Evolutionary conservation across 2,113 vertebrate genomes (phyloP).

Genomic region (Mus pahari): DNA sequence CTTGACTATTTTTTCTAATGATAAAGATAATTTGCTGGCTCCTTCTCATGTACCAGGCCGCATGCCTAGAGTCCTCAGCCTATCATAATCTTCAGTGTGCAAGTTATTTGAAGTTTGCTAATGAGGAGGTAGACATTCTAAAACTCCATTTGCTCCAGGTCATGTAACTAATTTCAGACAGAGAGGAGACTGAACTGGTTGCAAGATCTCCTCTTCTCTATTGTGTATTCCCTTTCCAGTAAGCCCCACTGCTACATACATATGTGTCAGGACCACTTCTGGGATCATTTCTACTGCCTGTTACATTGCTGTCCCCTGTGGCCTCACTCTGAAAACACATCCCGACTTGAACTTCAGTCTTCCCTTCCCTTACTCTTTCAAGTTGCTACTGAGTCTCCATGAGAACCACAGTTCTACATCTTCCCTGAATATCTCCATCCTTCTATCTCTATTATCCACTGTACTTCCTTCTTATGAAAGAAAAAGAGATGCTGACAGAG

Average conservation of each 20-base stretch:
- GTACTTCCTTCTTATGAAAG: background rate
- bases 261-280: too few relatives aligned
- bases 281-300: background rate
- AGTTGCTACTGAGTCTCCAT: background rate
- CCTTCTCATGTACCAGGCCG: background rate
- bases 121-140: background rate
- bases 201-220: background rate
- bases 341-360: background rate
- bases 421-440: background rate
- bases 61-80: background rate
- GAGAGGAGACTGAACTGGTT: background rate
- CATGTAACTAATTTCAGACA: background rate
- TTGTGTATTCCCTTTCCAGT: background rate
- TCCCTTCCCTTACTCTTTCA: background rate
- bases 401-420: background rate
- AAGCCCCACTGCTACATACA: background rate
- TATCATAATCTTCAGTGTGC: background rate
- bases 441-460: background rate
- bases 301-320: background rate
- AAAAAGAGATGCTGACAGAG: background rate
- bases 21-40: background rate
- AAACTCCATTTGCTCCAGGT: background rate
- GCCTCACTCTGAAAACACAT: background rate
- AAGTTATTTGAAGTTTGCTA: constrained; percentile 23
- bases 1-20: constrained; percentile 1